Evolutionary conservation across 1,140 invertebrate species (phyloP).

Genomic region (Nephotettix cincticeps): DNA sequence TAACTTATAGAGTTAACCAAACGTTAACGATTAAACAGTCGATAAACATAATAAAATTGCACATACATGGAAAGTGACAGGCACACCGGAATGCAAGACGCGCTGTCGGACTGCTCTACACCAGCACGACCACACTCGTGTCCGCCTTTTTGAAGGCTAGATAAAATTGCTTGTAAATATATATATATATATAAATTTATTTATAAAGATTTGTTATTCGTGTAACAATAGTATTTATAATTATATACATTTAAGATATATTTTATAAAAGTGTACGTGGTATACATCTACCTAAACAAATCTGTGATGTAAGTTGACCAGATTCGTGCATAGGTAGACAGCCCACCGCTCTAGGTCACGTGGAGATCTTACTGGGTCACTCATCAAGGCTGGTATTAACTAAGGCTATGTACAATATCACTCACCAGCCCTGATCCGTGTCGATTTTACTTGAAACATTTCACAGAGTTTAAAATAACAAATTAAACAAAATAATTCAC

Average conservation of each 20-base stretch:
- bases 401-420: not conserved
- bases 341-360: not conserved
- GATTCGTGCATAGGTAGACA: not conserved
- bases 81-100: not conserved
- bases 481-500: too few species aligned
- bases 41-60: constrained; percentile 16
- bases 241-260: not conserved
- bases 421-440: not conserved
- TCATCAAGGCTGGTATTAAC: not conserved
- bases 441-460: not conserved
- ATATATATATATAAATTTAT: constrained; percentile 7
- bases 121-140: too few species aligned
- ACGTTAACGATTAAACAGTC: constrained; percentile 19
- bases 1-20: constrained; percentile 10
- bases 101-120: too few species aligned
- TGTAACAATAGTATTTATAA: not conserved
- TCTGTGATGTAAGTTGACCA: not conserved
- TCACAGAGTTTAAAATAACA: too few species aligned
- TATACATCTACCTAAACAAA: not conserved
- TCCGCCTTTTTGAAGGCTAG: not conserved
- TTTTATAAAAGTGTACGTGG: constrained; percentile 8
- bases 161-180: not conserved
- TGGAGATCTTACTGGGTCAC: not conserved
- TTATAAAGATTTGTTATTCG: constrained; percentile 9
- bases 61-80: constrained; percentile 11